Conservation (phyloP, 2,797 vertebrate species). For the Parauchenoglanis ngamensis region DNA sequence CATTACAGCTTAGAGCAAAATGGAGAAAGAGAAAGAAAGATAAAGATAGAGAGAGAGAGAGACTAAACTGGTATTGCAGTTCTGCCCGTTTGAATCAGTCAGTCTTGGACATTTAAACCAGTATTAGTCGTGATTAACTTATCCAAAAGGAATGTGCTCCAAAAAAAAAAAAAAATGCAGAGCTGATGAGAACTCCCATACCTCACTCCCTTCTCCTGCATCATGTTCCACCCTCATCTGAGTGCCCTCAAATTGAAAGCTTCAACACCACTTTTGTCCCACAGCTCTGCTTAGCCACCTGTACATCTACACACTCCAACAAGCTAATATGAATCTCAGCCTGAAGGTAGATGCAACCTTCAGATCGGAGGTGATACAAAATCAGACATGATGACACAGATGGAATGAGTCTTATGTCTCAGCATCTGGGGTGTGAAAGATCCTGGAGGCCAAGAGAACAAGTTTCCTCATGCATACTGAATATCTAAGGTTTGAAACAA, state of each 20-base stretch:
- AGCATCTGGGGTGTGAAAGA: constrained; percentile 13
- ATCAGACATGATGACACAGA: constrained; percentile 22
- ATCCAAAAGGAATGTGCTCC: constrained; percentile 60
- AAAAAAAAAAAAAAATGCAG: constrained; percentile 55
- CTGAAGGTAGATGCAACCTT: constrained; percentile 23
- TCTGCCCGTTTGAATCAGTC: constrained; percentile 5
- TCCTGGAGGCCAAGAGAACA: constrained; percentile 8
- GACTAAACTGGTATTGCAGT: constrained; percentile 59
- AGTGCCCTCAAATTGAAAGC: constrained; percentile 28
- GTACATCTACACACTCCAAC: constrained; percentile 28
- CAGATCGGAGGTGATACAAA: constrained; percentile 16
- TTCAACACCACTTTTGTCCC: constrained; percentile 10
- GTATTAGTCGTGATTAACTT: constrained; percentile 69
- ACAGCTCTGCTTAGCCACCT: constrained; percentile 44
- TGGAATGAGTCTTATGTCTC: constrained; percentile 10
- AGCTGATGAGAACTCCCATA: constrained; percentile 60
- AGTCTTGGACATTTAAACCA: constrained; percentile 48
- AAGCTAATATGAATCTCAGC: constrained; percentile 27
- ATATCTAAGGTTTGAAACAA: not conserved
- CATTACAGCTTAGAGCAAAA: constrained; percentile 38
- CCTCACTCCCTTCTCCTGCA: not conserved
- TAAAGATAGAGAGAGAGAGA: constrained; percentile 1
- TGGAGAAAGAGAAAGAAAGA: not conserved
- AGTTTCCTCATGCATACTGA: constrained; percentile 11
- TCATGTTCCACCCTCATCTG: not conserved